Evolutionary conservation across 2,888 invertebrate species (phyloP).

Genomic region (Rhagophthalmus giganteus): DNA sequence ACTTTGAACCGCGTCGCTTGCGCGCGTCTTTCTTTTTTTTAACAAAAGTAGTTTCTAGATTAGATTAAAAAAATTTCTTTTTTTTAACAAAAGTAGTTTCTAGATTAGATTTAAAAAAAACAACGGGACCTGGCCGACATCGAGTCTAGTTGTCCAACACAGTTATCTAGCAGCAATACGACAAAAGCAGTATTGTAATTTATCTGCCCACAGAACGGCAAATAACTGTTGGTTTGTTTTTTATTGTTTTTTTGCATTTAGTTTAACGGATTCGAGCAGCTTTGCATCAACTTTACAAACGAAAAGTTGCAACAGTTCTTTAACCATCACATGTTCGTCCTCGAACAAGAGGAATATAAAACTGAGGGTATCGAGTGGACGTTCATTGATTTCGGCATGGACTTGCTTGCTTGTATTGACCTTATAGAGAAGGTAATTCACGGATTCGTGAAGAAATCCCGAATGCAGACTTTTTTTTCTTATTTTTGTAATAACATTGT

Average conservation of each 20-base stretch:
- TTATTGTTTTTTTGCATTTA: conserved; percentile 56
- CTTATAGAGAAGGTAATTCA: conserved; percentile 62
- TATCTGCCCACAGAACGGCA: conserved; percentile 1
- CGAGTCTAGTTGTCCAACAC: too few species aligned
- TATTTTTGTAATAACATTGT: conserved; percentile 1
- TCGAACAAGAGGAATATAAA: conserved; percentile 78
- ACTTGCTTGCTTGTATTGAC: conserved; percentile 69
- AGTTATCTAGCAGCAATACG: not conserved
- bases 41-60: too few species aligned
- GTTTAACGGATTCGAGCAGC: conserved; percentile 84
- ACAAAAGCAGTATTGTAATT: not conserved
- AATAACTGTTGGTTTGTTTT: conserved; percentile 9
- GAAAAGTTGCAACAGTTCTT: conserved; percentile 79
- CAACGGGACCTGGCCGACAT: too few species aligned
- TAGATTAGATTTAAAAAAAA: too few species aligned
- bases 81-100: too few species aligned
- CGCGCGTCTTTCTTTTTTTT: too few species aligned
- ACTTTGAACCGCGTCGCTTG: too few species aligned
- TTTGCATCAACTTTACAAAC: conserved; percentile 80
- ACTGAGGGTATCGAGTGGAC: conserved; percentile 76
- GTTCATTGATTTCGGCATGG: conserved; percentile 80
- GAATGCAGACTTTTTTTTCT: not conserved
- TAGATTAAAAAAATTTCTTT: too few species aligned
- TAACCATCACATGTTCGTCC: conserved; percentile 79
- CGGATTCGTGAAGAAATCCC: conserved; percentile 11